Conservation (phyloP, 2,888 invertebrate genomes). For the Cacoxenus indagator region DNA sequence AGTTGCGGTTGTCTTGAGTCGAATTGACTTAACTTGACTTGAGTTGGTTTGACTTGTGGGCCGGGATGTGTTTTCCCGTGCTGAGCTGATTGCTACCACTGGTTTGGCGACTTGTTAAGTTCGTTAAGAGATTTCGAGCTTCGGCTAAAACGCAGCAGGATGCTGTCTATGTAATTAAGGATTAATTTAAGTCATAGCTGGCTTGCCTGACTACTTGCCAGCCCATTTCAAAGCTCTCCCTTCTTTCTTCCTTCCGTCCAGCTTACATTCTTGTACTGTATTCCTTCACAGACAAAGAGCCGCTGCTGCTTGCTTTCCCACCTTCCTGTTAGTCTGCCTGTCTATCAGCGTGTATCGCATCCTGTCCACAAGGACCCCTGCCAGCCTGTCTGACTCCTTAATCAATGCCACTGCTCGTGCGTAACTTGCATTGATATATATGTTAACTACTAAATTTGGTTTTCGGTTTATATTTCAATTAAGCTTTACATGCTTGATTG, state of each 20-base stretch:
- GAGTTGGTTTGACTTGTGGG: background rate
- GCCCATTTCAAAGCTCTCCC: conserved; percentile 27
- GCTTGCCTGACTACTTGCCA: conserved; percentile 27
- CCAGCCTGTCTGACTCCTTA: conserved; percentile 23
- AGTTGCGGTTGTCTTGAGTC: background rate
- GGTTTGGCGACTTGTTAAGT: conserved; percentile 62
- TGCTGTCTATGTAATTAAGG: conserved; percentile 69
- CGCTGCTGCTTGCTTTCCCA: too few relatives aligned
- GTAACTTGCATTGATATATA: conserved; percentile 46
- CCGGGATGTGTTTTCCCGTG: background rate
- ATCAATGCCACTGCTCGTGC: conserved; percentile 23
- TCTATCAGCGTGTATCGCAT: too few relatives aligned
- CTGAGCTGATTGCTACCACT: conserved; percentile 12
- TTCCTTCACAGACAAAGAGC: too few relatives aligned
- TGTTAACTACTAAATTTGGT: conserved; percentile 56
- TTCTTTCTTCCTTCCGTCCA: background rate
- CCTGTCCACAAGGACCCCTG: conserved; percentile 20
- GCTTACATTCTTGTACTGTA: background rate
- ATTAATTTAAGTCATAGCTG: conserved; percentile 63
- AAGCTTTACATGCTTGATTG: conserved; percentile 61
- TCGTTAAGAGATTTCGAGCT: conserved; percentile 62
- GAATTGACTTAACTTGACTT: background rate
- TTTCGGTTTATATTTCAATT: conserved; percentile 60
- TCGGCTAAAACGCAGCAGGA: conserved; percentile 60
- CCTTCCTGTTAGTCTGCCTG: too few relatives aligned